Conservation (phyloP, 2,113 vertebrate species). For the Ramphastos sulfuratus region DNA sequence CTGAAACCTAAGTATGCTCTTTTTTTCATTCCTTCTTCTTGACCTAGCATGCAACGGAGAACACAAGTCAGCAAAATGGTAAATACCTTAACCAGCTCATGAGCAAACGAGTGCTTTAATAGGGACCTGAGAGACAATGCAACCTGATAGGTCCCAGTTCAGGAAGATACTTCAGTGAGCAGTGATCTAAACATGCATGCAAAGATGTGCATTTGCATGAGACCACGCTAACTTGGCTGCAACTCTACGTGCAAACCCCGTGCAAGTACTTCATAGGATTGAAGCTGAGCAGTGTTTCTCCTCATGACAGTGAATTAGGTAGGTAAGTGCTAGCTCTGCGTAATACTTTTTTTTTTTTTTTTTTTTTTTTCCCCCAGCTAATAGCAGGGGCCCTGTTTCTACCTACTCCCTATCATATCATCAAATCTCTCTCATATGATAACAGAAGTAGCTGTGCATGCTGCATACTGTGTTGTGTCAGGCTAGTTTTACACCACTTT, state of each 20-base stretch:
- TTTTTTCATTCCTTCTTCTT: neutral
- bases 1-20: neutral
- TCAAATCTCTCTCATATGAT: neutral
- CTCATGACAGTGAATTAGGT: neutral
- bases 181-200: neutral
- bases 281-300: neutral
- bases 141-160: neutral
- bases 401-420: neutral
- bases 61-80: neutral
- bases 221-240: neutral
- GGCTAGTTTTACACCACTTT: neutral
- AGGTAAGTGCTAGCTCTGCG: neutral
- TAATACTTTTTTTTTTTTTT: neutral
- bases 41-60: accelerated
- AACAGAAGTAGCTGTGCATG: neutral
- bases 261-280: neutral
- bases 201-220: neutral
- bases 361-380: neutral
- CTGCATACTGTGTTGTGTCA: neutral
- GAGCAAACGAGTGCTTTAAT: accelerated
- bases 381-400: neutral
- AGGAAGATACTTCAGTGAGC: neutral
- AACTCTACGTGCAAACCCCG: neutral
- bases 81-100: neutral
- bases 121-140: neutral